Base-by-base conservation (phyloP, 2,888 invertebrate species). In the Amitus sp. region DNA sequence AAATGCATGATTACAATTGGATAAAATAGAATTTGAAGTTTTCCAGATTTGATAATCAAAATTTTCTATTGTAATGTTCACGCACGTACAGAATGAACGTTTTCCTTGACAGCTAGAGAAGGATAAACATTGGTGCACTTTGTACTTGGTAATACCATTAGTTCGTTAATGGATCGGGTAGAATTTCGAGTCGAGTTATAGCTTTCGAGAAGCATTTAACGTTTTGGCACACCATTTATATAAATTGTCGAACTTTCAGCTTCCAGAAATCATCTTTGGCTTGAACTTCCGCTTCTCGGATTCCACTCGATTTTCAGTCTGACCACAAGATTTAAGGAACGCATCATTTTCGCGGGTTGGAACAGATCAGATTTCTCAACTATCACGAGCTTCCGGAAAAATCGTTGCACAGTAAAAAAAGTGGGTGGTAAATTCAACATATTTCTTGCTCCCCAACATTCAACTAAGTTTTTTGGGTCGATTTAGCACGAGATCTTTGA, bases 51-150 rank as follows among this genome's bases (percentile, higher is more conserved):
- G n/a, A n/a, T n/a, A n/a, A n/a, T n/a, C n/a, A n/a, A n/a, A n/a
- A n/a, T n/a, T n/a, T n/a, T n/a, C n/a, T n/a, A n/a, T n/a, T n/a
- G n/a, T n/a, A n/a, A 19, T 4, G n/a, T 19, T 19, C 19, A n/a
- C 15, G 12, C 5, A 42, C 20, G 18, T 20, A 42, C 10, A 10
- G 20, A 18, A 37, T 4, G 15, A 37, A 12, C 2, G 15, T 9
- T 37, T 37, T 37, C 12, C 37, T 37, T 37, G 37, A 15, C 37
- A 5, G 6, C 15, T 13, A 3, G 37, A 15, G 15, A 13, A 9
- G 13, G 37, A 37, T 37, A 37, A 37, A 37, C 37, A 37, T 42
- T 12, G 20, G 20, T 18, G 42, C 42, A 42, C 42, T 42, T 42
- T 42, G 18, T 19, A n/a, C 6, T n/a, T 12, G 20, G 20, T 42